A percentile compares a stretch with the other conserved stretches of the same genome.
phyloP scores from a whole-genome alignment of 2,888 invertebrate species.

The Drosophila setosimentum region DNA sequence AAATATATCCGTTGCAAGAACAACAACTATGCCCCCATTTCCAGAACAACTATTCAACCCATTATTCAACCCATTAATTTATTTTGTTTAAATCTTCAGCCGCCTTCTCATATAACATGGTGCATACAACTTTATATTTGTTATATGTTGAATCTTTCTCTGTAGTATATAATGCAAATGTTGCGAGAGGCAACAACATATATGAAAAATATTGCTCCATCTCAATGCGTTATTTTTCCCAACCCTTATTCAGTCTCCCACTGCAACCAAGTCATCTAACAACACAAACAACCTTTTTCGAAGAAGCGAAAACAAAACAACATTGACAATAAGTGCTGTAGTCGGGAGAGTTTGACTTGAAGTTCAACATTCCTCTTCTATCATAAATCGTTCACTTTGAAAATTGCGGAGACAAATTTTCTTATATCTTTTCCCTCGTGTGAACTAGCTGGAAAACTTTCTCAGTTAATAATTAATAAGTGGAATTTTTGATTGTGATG shows the following conservation, averaged over 20 bases:
- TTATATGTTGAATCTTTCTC: constrained; percentile 9
- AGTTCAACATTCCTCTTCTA: background rate
- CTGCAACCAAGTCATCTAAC: constrained; percentile 40
- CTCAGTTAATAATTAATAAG: background rate
- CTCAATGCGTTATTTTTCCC: constrained; percentile 11
- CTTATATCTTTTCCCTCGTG: background rate
- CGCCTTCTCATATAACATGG: background rate
- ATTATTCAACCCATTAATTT: constrained; percentile 11
- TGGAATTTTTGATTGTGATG: background rate
- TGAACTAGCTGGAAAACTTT: background rate
- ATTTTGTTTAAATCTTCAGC: constrained; percentile 30
- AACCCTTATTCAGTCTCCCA: constrained; percentile 4
- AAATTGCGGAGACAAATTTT: background rate
- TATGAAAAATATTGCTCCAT: constrained; percentile 34
- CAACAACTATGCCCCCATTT: background rate
- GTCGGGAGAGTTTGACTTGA: background rate
- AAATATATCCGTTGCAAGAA: background rate
- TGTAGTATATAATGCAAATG: constrained; percentile 37
- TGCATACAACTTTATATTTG: background rate
- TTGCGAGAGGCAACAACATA: constrained; percentile 32
- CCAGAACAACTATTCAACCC: background rate
- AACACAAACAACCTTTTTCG: constrained; percentile 48
- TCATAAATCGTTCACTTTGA: background rate
- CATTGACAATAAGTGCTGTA: background rate
- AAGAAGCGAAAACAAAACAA: constrained; percentile 26